Evolutionary conservation across 2,888 invertebrate species (phyloP).

Genomic region (Athalia cordata): DNA sequence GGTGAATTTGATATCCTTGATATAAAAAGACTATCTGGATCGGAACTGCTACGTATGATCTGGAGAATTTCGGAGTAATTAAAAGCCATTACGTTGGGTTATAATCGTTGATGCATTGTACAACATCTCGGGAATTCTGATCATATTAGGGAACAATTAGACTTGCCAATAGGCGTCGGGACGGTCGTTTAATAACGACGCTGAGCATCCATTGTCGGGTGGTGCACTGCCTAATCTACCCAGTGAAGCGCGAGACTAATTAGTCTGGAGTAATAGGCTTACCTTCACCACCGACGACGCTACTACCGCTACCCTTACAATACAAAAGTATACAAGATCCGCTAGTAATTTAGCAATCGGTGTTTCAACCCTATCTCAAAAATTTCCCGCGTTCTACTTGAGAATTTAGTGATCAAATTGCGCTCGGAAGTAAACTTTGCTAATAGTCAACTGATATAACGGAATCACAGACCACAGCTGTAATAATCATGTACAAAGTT

Average conservation of each 20-base stretch:
- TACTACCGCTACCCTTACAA: slow-evolving; percentile 3
- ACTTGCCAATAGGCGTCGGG: slow-evolving; percentile 45
- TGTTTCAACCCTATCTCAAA: slow-evolving; percentile 24
- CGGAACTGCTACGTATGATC: no score
- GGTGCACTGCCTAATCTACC: slow-evolving; percentile 32
- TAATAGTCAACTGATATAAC: slow-evolving; percentile 23
- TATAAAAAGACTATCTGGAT: no score
- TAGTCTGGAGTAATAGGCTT: slow-evolving; percentile 47
- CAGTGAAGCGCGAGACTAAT: slow-evolving; percentile 39
- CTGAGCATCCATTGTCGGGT: slow-evolving; percentile 40
- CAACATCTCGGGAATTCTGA: slow-evolving; percentile 23
- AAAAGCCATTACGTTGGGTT: slow-evolving; percentile 28
- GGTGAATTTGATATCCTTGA: no score
- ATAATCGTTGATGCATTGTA: slow-evolving; percentile 40
- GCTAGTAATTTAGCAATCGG: slow-evolving; percentile 31
- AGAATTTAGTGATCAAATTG: slow-evolving; percentile 18
- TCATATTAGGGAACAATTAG: slow-evolving; percentile 45
- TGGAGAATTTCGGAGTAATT: slow-evolving; percentile 19
- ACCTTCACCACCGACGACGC: slow-evolving; percentile 31
- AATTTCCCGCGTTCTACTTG: no score
- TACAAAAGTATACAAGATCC: slow-evolving; percentile 37
- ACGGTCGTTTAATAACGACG: slow-evolving; percentile 42
- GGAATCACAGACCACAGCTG: not conserved
- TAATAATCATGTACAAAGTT: not conserved
- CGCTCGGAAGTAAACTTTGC: slow-evolving; percentile 2